Base-by-base conservation (phyloP, 2,797 vertebrate species). In the Choloepus didactylus region DNA sequence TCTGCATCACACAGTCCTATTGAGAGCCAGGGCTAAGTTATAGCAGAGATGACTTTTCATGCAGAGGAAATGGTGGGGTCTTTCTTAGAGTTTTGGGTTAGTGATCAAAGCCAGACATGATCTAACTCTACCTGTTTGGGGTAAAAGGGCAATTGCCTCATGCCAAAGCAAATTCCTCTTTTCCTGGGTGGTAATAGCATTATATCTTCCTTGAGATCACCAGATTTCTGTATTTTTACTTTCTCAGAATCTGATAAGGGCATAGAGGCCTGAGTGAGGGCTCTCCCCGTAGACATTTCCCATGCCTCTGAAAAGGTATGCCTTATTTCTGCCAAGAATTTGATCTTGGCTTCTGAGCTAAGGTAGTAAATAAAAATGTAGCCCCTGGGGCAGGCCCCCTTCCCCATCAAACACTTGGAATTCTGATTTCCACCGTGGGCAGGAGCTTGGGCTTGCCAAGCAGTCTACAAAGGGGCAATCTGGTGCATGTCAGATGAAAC, bases 31-130 rank as follows among this genome's bases (percentile, higher is more conserved):
- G 31, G 18, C 29, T 79, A 59, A 29, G 21, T 44, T 8, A 4
- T 0, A 51, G 59, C 49, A 38, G 27, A 23, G 73, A 15, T 49
- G 6, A 2, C 9, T 44, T n/a, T 25, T 10, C 25, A 38, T 6
- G 5, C 23, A n/a, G 59, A 89, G 85, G 62, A 87, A 87, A n/a
- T 7, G 15, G 41, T 0, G 44, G 73, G 31, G 59, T 41, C 73
- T 76, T 73, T 21, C 12, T 18, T 59, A 49, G 62, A 66, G 18
- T 69, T 66, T 75, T 0, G 35, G 27, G 41, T 75, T 69, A 10
- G 38, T 81, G 80, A 75, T 62, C 59, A 76, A 81, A 94, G 49
- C 60, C 73, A 92, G 44, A n/a, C 72, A 1, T 51, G 49, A 89
- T 27, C 31, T 44, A 73, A 60, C 10, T 80, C 66, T 35, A 85